Conservation (phyloP, 2,113 vertebrate species). For the Albula glossodonta region DNA sequence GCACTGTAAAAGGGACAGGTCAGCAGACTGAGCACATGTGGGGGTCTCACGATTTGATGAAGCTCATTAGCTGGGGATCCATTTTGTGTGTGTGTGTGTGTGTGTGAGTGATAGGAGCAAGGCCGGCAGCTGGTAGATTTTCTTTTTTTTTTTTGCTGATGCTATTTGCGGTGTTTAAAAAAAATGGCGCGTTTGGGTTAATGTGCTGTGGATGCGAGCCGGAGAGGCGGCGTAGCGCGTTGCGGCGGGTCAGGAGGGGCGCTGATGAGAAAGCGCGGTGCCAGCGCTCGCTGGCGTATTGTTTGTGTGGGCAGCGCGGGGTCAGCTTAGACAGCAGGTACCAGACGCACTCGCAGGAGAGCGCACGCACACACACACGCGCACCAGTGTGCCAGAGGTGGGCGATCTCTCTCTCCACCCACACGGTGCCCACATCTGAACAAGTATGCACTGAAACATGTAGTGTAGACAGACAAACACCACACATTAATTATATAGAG, state of each 20-base stretch:
- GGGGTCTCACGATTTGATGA: too few species aligned
- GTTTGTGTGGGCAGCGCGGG: slow-evolving; percentile 53
- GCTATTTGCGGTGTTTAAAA: slow-evolving; percentile 30
- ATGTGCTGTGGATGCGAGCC: slow-evolving; percentile 34
- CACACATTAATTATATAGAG: too few species aligned
- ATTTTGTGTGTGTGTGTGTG: too few species aligned
- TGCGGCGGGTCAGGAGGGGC: slow-evolving; percentile 35
- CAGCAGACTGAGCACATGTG: too few species aligned
- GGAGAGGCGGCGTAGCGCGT: slow-evolving; percentile 7
- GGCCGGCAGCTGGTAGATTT: neutral
- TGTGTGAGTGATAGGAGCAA: neutral
- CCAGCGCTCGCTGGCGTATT: slow-evolving; percentile 42
- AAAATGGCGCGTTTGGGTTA: slow-evolving; percentile 21
- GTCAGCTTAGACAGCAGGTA: slow-evolving; percentile 37
- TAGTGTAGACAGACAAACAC: too few species aligned
- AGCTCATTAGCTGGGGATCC: too few species aligned
- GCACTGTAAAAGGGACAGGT: too few species aligned
- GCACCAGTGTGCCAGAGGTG: neutral
- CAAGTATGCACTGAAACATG: neutral
- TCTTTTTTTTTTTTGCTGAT: neutral
- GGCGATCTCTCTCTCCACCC: slow-evolving; percentile 4
- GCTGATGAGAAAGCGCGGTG: slow-evolving; percentile 46
- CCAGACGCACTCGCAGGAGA: slow-evolving; percentile 35
- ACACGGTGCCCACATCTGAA: neutral
- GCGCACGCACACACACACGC: neutral